Base-by-base conservation (phyloP, 2,888 invertebrate genomes). In the Embidobia sp. region DNA sequence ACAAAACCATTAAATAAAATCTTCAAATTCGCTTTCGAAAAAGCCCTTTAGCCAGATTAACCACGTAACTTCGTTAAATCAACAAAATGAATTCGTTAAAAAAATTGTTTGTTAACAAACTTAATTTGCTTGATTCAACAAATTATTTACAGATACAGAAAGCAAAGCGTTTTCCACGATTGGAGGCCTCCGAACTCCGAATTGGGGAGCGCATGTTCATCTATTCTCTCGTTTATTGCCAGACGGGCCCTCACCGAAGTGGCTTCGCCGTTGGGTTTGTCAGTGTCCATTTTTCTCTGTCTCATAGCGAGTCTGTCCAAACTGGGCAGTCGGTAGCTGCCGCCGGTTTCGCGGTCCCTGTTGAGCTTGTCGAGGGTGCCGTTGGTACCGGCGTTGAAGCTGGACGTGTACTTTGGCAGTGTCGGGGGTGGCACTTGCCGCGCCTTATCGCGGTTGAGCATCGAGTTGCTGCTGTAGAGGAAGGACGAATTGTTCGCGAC, bases 291-390 rank as follows among this genome's bases (percentile, higher is more conserved):
- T 84, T 95, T 93, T 87, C 95, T 93, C 90, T 96, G 96, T 74
- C 95, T 92, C 82, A 95, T 92, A 44, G 96, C 96, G 86, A 96
- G 91, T 87, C 95, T 92, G 90, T 96, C 96, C 79, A 96, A 92
- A 88, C 95, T 95, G 61, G 95, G 94, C 82, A 96, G 91, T 78
- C 92, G 90, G 90, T 95, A 96, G 61, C 95, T 95, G 84, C 94
- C 94, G 80, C 95, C 94, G 82, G 93, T 92, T 85, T 94, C 94
- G 80, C 91, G 91, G 80, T 94, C 94, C 74, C 94, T 91, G 82
- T 93, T 93, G 72, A 94, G 90, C 42, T 92, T 89, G 59, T 91
- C 91, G 85, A 93, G 93, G 80, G 90, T 88, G 63, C 91, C 88
- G 61, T 93, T 93, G 81, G 93, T 93, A 48, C 94, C 94, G 74